Evolutionary conservation across 2,888 invertebrate genomes (phyloP), one percentile per base, ranked within the genome.

Genomic region (Steinernema carpocapsae): DNA sequence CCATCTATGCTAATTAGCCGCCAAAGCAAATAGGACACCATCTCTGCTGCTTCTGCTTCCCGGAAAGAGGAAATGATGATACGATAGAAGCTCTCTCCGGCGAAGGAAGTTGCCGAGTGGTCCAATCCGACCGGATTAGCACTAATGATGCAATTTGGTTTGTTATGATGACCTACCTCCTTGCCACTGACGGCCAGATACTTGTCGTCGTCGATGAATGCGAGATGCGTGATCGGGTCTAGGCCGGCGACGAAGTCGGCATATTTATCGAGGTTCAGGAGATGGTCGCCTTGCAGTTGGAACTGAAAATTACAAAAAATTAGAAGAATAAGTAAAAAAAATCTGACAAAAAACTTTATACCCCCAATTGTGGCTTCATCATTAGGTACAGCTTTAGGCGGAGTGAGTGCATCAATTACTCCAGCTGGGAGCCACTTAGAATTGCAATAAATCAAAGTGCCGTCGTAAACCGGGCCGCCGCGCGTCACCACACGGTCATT

Each of bases 201-300:
- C 37, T 72, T 72, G 46, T 74, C 71, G 43, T 79, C 80, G 72
- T 76, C 74, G 26, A 75, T 42, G 56, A 79, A 79, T 14, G 72
- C 73, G 24, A 79, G 29, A 52, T 78, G 76, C 32, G 78, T 43
- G 29, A 79, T 75, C 1, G 78, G 56, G 42, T 77, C 80, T 24
- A 80, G 72, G n/a, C 79, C 79, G 14, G 71, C 56, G 12, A 75
- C 59, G 72, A 80, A 79, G 51, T 79, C 79, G 32, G 56, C 72
- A 64, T 80, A 75, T 42, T 76, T 64, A 4, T 73, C 70, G 59
- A 78, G 56, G 22, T 74, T 71, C 29, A 74, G 59, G 14, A 56
- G 70, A 70, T 76, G 73, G 12, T 76, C 74, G n/a, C 79, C 79
- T 43, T 46, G 46, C 19, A 79, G 48, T 45, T 77, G 75, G 71